These are phyloP conservation scores for Baronia brevicornis DNA, from an alignment of 2,888 invertebrate genomes.

Conservation along the genomic window DNA sequence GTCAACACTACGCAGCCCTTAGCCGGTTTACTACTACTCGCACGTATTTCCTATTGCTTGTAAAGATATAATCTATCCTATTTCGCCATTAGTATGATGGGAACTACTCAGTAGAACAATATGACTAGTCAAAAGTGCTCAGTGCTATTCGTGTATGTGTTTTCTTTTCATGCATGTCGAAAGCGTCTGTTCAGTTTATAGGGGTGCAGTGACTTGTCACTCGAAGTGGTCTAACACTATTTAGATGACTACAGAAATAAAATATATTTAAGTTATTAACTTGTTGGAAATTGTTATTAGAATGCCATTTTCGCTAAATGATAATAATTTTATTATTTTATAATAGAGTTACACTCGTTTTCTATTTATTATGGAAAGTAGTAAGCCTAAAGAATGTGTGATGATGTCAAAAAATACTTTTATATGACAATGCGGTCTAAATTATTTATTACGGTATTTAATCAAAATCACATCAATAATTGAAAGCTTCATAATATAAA, in stretches of 20 bases:
- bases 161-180: conserved; percentile 40
- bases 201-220: conserved; percentile 57
- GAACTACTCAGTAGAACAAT: conserved; percentile 12
- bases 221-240: conserved; percentile 49
- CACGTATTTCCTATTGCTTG: conserved; percentile 32
- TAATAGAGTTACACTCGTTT: too few relatives aligned
- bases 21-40: conserved; percentile 29
- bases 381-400: conserved; percentile 6
- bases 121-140: conserved; percentile 30
- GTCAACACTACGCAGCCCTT: conserved; percentile 34
- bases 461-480: too few relatives aligned
- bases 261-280: conserved; percentile 9
- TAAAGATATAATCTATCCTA: conserved; percentile 1
- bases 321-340: too few relatives aligned
- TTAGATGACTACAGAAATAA: conserved; percentile 40
- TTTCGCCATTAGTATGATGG: conserved; percentile 8
- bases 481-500: too few relatives aligned
- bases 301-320: conserved; percentile 37
- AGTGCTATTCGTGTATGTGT: conserved; percentile 51
- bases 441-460: too few relatives aligned
- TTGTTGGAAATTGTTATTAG: conserved; percentile 31
- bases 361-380: too few relatives aligned
- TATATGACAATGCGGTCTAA: too few relatives aligned
- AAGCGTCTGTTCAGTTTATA: conserved; percentile 43
- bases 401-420: conserved; percentile 9